Percentiles rank a stretch among this genome's conserved stretches.
Evolutionary conservation across 2,888 invertebrate genomes (phyloP).

Genomic region (Morpho deidamia): DNA sequence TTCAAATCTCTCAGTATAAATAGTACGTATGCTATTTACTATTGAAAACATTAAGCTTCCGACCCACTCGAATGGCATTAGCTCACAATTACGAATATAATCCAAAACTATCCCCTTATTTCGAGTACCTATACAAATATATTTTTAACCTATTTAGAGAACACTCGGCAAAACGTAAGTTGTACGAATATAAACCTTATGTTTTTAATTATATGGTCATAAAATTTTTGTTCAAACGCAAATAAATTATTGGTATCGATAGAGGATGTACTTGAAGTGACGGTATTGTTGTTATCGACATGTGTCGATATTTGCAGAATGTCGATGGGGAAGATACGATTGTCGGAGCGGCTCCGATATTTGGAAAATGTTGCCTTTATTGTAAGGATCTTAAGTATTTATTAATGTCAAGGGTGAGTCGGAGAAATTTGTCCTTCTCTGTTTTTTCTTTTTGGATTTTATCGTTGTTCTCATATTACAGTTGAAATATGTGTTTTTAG

Average conservation of each 20-base stretch:
- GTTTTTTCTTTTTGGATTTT: too few relatives aligned
- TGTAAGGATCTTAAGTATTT: slow-evolving; percentile 13
- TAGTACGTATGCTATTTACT: slow-evolving; percentile 24
- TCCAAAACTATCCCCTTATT: slow-evolving; percentile 63
- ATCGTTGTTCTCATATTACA: too few relatives aligned
- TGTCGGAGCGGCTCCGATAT: slow-evolving; percentile 26
- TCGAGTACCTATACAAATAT: slow-evolving; percentile 57
- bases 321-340: slow-evolving; percentile 32
- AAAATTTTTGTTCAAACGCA: slow-evolving; percentile 6
- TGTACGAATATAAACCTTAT: slow-evolving; percentile 26
- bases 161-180: slow-evolving; percentile 12
- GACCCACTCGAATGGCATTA: slow-evolving; percentile 54
- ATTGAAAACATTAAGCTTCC: slow-evolving; percentile 30
- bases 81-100: slow-evolving; percentile 66
- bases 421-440: neutral
- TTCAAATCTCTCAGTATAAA: slow-evolving; percentile 19
- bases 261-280: slow-evolving; percentile 53
- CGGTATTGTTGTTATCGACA: slow-evolving; percentile 58
- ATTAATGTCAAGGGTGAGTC: slow-evolving; percentile 8
- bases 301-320: slow-evolving; percentile 47
- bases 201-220: slow-evolving; percentile 20
- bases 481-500: too few relatives aligned
- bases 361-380: slow-evolving; percentile 19
- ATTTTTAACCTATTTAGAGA: slow-evolving; percentile 24
- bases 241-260: slow-evolving; percentile 30